Percentiles rank a stretch among this genome's conserved stretches.
Evolutionary conservation across 1,140 invertebrate species (phyloP).

Genomic region (Anoplolepis gracilipes): DNA sequence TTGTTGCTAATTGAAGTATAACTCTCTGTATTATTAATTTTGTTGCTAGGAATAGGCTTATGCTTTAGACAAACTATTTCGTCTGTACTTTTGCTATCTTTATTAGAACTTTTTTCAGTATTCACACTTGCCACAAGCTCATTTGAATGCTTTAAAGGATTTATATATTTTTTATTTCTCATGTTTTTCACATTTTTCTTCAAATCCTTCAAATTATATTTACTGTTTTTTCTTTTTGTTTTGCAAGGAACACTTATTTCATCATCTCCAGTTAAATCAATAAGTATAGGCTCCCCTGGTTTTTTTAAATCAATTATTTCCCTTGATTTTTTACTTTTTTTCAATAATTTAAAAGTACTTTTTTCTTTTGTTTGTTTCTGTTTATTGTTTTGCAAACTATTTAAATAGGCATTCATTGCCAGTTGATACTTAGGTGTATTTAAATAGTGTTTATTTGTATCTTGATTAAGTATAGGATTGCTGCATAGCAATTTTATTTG

Average conservation of each 20-base stretch:
- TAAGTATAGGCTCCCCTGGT: constrained; percentile 72
- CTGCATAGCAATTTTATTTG: background rate
- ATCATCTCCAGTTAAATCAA: constrained; percentile 78
- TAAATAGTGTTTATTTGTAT: constrained; percentile 43
- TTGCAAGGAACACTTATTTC: constrained; percentile 44
- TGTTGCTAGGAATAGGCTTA: constrained; percentile 60
- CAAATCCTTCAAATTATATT: constrained; percentile 68
- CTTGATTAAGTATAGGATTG: background rate
- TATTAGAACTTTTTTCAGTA: constrained; percentile 71
- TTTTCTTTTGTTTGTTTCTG: constrained; percentile 27
- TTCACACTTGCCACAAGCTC: constrained; percentile 70
- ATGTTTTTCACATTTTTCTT: constrained; percentile 52
- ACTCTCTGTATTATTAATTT: constrained; percentile 61
- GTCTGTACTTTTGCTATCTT: background rate
- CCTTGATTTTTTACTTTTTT: constrained; percentile 62
- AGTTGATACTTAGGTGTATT: no score
- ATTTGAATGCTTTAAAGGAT: constrained; percentile 62
- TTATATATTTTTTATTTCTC: constrained; percentile 52
- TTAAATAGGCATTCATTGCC: no score
- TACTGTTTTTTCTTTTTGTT: constrained; percentile 60
- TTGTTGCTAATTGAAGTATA: constrained; percentile 24
- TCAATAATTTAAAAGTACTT: constrained; percentile 57
- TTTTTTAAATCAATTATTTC: constrained; percentile 71
- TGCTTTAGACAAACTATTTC: constrained; percentile 19
- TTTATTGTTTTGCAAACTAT: constrained; percentile 2